These are phyloP conservation scores for Hephaestus fuliginosus DNA, from an alignment of 2,797 vertebrate species.

Conservation along the genomic window DNA sequence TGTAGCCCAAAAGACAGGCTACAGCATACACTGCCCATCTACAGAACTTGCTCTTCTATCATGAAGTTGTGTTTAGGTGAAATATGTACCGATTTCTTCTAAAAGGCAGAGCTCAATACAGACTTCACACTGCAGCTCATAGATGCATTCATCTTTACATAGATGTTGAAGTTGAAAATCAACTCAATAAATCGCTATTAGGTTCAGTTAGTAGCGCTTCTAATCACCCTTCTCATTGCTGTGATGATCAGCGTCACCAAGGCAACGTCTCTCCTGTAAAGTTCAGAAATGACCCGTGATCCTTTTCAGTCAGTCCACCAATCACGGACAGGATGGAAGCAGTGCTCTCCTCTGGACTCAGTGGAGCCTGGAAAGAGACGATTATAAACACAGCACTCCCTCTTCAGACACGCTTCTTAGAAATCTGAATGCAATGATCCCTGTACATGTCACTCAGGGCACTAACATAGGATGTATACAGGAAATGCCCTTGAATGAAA, in stretches of 20 bases:
- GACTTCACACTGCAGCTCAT: background rate
- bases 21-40: background rate
- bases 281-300: slow-evolving; percentile 86
- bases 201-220: background rate
- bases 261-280: slow-evolving; percentile 83
- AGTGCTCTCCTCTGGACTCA: slow-evolving; percentile 84
- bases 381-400: background rate
- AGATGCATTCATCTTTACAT: slow-evolving; percentile 4
- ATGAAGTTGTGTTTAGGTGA: background rate
- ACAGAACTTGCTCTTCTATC: background rate
- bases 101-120: background rate
- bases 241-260: slow-evolving; percentile 74
- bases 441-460: background rate
- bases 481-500: background rate
- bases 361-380: slow-evolving; percentile 74
- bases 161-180: background rate
- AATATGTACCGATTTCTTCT: background rate
- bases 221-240: slow-evolving; percentile 1
- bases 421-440: background rate
- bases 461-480: background rate
- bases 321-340: slow-evolving; percentile 82
- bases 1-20: background rate
- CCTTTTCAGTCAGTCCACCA: slow-evolving; percentile 83
- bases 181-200: background rate
- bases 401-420: background rate